Percentiles rank a stretch among this genome's conserved stretches.
Conservation (phyloP, 2,797 vertebrate species). For the Urophycis tenuis region DNA sequence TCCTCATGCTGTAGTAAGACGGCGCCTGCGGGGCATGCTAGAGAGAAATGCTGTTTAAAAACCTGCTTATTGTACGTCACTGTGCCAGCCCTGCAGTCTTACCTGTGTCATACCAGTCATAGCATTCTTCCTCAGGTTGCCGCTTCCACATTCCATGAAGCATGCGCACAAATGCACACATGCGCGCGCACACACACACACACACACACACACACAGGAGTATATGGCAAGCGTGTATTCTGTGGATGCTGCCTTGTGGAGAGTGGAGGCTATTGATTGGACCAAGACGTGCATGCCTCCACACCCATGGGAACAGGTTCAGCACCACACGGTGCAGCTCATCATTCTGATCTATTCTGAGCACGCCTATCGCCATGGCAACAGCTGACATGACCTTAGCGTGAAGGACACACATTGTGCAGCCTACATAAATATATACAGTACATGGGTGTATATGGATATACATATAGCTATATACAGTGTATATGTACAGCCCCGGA, state of each 20-base stretch:
- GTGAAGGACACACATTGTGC: constrained; percentile 18
- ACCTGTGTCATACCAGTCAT: constrained; percentile 6
- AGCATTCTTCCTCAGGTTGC: too few relatives aligned
- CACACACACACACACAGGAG: constrained; percentile 1
- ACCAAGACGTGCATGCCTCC: not conserved
- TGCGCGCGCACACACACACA: not conserved
- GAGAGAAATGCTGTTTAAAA: too few relatives aligned
- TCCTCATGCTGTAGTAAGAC: too few relatives aligned
- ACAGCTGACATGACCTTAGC: constrained; percentile 36
- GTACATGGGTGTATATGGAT: too few relatives aligned
- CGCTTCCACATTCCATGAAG: too few relatives aligned
- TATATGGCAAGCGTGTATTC: not conserved
- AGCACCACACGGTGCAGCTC: constrained; percentile 11
- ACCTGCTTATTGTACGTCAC: too few relatives aligned
- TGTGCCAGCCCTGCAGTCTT: too few relatives aligned
- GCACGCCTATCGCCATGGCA: constrained; percentile 38
- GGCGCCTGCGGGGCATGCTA: too few relatives aligned
- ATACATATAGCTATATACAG: not conserved
- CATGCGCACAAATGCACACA: constrained; percentile 8
- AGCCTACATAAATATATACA: not conserved
- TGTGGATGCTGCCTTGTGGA: not conserved
- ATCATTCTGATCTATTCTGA: constrained; percentile 20
- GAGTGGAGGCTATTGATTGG: constrained; percentile 26
- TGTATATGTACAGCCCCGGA: too few relatives aligned
- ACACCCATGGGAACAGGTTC: not conserved